Evolutionary conservation across 1,140 invertebrate genomes (phyloP).

Genomic region (Diorhabda elongata): DNA sequence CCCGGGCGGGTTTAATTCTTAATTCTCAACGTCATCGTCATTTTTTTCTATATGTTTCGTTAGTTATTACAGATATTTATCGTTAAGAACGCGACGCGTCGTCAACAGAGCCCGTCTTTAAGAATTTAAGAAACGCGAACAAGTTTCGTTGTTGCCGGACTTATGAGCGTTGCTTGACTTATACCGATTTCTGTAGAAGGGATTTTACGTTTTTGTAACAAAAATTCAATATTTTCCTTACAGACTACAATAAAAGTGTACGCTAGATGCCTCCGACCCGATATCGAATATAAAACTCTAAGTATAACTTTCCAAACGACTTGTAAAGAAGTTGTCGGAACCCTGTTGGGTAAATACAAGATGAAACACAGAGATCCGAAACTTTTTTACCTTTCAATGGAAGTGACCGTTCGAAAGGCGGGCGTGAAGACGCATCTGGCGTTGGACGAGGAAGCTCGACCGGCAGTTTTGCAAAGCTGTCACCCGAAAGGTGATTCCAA

Average conservation of each 20-base stretch:
- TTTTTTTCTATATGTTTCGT: too few species aligned
- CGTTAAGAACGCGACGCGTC: too few species aligned
- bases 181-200: too few species aligned
- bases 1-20: too few species aligned
- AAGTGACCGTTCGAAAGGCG: slow-evolving; percentile 76
- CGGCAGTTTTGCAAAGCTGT: slow-evolving; percentile 83
- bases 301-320: slow-evolving; percentile 81
- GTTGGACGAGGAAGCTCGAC: slow-evolving; percentile 81
- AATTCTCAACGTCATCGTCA: too few species aligned
- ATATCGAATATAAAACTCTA: slow-evolving; percentile 91
- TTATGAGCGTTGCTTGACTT: too few species aligned
- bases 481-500: slow-evolving; percentile 87
- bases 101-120: too few species aligned
- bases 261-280: slow-evolving; percentile 78
- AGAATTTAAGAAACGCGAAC: too few species aligned
- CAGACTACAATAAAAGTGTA: slow-evolving; percentile 91
- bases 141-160: too few species aligned
- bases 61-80: too few species aligned
- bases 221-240: slow-evolving; percentile 46
- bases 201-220: slow-evolving; percentile 6
- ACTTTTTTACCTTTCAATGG: slow-evolving; percentile 91
- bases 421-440: slow-evolving; percentile 78
- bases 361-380: slow-evolving; percentile 88
- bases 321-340: slow-evolving; percentile 77
- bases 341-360: slow-evolving; percentile 82